Conservation (phyloP, 2,888 invertebrate genomes). For the Drosophila sordidapex region DNA sequence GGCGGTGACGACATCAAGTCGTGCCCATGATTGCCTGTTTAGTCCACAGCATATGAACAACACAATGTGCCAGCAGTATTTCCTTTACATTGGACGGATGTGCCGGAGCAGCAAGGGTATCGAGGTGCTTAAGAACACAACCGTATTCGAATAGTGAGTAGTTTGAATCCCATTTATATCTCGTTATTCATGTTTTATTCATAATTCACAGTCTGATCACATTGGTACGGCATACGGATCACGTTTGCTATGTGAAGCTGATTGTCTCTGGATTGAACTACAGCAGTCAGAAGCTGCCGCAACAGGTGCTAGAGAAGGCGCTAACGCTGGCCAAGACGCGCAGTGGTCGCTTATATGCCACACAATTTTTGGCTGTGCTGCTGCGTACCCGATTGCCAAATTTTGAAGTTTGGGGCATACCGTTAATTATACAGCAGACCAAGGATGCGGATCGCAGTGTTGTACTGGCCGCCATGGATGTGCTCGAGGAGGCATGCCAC, state of each 20-base stretch:
- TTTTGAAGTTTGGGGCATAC: constrained; percentile 94
- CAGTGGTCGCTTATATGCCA: constrained; percentile 91
- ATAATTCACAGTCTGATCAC: constrained; percentile 88
- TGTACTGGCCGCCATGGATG: constrained; percentile 91
- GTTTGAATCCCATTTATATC: neutral
- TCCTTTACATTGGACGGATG: constrained; percentile 95
- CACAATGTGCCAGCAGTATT: constrained; percentile 97
- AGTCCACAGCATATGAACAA: constrained; percentile 95
- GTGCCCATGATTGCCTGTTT: constrained; percentile 94
- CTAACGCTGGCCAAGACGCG: constrained; percentile 85
- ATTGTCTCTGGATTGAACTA: constrained; percentile 97
- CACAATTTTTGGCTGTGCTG: constrained; percentile 95
- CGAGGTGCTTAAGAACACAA: constrained; percentile 89
- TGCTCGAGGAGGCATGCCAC: constrained; percentile 97
- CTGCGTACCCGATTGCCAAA: constrained; percentile 90
- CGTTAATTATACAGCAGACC: constrained; percentile 93
- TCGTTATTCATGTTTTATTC: neutral
- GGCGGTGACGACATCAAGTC: constrained; percentile 89
- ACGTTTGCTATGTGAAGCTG: constrained; percentile 96
- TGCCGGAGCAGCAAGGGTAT: constrained; percentile 90
- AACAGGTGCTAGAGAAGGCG: constrained; percentile 87
- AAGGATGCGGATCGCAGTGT: constrained; percentile 93
- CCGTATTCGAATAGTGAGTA: constrained; percentile 90
- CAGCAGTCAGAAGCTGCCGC: constrained; percentile 87
- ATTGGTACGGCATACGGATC: constrained; percentile 92